Conservation (phyloP, 2,113 vertebrate genomes). For the Oncorhynchus kisutch region DNA sequence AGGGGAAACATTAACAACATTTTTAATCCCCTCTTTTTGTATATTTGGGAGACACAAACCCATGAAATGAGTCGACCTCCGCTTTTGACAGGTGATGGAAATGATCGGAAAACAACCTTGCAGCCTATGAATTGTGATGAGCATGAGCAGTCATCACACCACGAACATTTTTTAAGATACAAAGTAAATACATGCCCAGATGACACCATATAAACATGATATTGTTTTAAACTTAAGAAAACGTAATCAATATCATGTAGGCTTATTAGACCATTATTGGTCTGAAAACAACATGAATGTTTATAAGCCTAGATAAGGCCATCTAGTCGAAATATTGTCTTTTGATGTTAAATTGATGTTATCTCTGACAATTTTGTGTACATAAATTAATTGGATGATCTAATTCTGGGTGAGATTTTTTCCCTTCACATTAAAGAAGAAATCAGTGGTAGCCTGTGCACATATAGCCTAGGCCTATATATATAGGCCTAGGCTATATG, state of each 20-base stretch:
- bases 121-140: slow-evolving; percentile 1
- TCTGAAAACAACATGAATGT: too few species aligned
- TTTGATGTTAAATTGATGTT: not conserved
- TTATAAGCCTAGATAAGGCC: too few species aligned
- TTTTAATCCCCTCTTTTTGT: slow-evolving; percentile 57
- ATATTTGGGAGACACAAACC: slow-evolving; percentile 37
- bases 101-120: slow-evolving; percentile 14
- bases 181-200: not conserved
- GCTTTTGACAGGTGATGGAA: slow-evolving; percentile 28
- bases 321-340: too few species aligned
- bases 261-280: too few species aligned
- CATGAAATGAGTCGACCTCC: slow-evolving; percentile 37
- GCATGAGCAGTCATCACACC: not conserved
- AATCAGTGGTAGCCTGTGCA: too few species aligned
- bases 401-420: not conserved
- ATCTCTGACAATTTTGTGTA: not conserved
- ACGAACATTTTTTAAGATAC: not conserved
- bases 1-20: slow-evolving; percentile 65
- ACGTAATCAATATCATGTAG: too few species aligned
- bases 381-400: slow-evolving; percentile 1
- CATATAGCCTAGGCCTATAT: not conserved
- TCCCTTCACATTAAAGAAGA: too few species aligned
- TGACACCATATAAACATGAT: not conserved
- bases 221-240: too few species aligned
- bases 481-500: too few species aligned